Percentiles rank a stretch among this genome's conserved stretches.
These are phyloP conservation scores for Bombus haemorrhoidalis DNA, from an alignment of 1,140 invertebrate genomes.

Conservation along the genomic window DNA sequence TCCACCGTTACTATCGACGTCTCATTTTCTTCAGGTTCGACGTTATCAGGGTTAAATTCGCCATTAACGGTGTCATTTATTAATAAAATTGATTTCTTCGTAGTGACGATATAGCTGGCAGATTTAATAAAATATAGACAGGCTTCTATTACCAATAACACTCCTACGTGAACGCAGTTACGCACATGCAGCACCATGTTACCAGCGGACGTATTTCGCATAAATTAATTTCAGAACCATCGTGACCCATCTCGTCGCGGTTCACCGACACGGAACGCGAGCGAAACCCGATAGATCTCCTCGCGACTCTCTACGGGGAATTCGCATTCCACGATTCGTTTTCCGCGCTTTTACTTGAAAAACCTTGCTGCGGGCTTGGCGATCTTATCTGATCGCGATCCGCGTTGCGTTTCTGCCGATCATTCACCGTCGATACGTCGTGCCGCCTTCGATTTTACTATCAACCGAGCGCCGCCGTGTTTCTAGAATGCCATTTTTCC, in stretches of 20 bases:
- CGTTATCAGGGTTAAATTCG: neutral
- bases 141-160: neutral
- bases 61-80: neutral
- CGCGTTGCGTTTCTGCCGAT: slow-evolving; percentile 24
- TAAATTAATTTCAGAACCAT: slow-evolving; percentile 61
- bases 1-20: neutral
- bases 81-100: neutral
- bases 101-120: neutral
- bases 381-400: slow-evolving; percentile 40
- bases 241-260: slow-evolving; percentile 41
- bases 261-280: slow-evolving; percentile 45
- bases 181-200: slow-evolving; percentile 49
- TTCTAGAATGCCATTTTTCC: neutral
- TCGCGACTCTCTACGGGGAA: slow-evolving; percentile 16
- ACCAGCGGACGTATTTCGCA: slow-evolving; percentile 35
- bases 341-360: slow-evolving; percentile 47
- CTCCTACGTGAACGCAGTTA: slow-evolving; percentile 26
- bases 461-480: neutral
- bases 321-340: slow-evolving; percentile 46
- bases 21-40: neutral
- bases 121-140: neutral
- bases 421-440: slow-evolving; percentile 38
- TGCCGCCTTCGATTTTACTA: slow-evolving; percentile 30
- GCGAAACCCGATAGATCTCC: slow-evolving; percentile 39
- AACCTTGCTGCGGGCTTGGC: slow-evolving; percentile 30